Percentiles rank a stretch among this genome's conserved stretches.
These are phyloP conservation scores for Trichechus manatus DNA, from an alignment of 2,113 vertebrate species.

Conservation along the genomic window DNA sequence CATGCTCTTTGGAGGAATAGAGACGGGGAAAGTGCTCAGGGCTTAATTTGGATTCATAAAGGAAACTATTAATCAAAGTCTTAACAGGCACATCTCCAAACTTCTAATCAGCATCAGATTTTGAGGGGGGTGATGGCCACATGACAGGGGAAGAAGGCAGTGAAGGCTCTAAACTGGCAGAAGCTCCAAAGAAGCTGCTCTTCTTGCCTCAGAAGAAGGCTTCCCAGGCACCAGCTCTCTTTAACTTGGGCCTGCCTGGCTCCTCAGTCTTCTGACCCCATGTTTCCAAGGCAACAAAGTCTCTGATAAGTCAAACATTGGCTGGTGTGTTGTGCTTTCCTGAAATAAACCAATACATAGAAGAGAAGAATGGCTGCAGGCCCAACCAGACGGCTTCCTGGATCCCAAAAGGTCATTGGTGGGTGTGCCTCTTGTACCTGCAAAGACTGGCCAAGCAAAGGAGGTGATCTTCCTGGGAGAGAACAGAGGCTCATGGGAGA, in stretches of 20 bases:
- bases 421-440: fast-evolving
- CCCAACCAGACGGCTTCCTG: slow-evolving; percentile 62
- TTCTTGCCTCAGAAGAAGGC: slow-evolving; percentile 79
- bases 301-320: slow-evolving; percentile 75
- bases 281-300: slow-evolving; percentile 87
- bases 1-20: neutral
- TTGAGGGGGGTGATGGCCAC: slow-evolving; percentile 59
- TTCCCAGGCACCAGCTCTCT: slow-evolving; percentile 78
- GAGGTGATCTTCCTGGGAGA: neutral
- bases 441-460: slow-evolving; percentile 45
- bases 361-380: slow-evolving; percentile 68
- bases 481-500: neutral
- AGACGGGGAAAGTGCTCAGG: slow-evolving; percentile 50
- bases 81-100: slow-evolving; percentile 84
- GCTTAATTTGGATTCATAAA: slow-evolving; percentile 86
- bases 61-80: slow-evolving; percentile 84
- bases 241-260: slow-evolving; percentile 80
- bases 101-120: slow-evolving; percentile 84
- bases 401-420: slow-evolving; percentile 72
- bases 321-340: slow-evolving; percentile 73
- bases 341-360: slow-evolving; percentile 81
- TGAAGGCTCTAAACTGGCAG: slow-evolving; percentile 74
- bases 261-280: slow-evolving; percentile 83
- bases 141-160: slow-evolving; percentile 40
- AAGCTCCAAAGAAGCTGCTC: slow-evolving; percentile 76